Evolutionary conservation across 2,113 vertebrate genomes (phyloP).

Genomic region (Irena cyanogastra): DNA sequence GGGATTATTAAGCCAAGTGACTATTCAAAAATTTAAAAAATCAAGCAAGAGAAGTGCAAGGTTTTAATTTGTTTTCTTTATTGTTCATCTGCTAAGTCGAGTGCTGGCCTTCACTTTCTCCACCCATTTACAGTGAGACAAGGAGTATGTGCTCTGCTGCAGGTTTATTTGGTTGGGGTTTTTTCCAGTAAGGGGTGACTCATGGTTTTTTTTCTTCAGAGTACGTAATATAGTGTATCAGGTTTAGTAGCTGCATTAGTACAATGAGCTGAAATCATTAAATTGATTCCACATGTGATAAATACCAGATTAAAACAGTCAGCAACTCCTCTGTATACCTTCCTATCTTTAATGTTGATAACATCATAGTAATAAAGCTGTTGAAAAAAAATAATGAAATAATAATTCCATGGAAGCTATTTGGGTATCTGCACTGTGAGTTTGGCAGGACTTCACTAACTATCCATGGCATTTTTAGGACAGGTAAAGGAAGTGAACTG

Average conservation of each 20-base stretch:
- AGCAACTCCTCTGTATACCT: background rate
- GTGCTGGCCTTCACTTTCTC: background rate
- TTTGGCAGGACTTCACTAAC: background rate
- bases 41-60: background rate
- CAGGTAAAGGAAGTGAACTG: background rate
- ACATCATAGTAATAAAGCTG: background rate
- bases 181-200: slow-evolving; percentile 7
- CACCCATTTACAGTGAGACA: background rate
- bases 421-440: background rate
- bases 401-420: background rate
- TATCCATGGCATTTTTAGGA: background rate
- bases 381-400: background rate
- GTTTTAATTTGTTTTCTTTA: background rate
- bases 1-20: background rate
- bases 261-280: slow-evolving; percentile 6
- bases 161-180: background rate
- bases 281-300: slow-evolving; percentile 33
- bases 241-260: slow-evolving; percentile 31
- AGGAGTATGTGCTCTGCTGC: background rate
- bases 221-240: background rate
- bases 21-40: background rate
- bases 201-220: background rate
- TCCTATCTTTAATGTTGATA: background rate
- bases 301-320: background rate
- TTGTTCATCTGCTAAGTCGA: background rate